Conservation (phyloP, 2,113 vertebrate genomes). For the Sylvietta virens region DNA sequence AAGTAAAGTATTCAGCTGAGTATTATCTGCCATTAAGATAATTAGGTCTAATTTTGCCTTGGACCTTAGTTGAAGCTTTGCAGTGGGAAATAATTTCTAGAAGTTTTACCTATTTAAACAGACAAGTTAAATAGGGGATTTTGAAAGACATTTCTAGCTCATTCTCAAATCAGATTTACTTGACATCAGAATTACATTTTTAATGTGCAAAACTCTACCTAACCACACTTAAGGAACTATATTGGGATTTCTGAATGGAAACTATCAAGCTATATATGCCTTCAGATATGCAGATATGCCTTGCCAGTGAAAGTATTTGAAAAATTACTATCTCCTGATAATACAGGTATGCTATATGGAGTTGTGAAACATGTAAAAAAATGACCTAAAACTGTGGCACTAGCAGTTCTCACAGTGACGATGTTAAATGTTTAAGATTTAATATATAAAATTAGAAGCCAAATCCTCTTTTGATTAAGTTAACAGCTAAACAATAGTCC, state of each 20-base stretch:
- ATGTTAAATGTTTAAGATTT: not conserved
- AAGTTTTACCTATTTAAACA: constrained; percentile 44
- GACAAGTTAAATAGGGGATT: constrained; percentile 19
- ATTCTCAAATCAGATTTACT: constrained; percentile 21
- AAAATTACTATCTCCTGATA: not conserved
- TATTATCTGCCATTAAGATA: constrained; percentile 53
- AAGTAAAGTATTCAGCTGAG: constrained; percentile 40
- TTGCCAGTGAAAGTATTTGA: not conserved
- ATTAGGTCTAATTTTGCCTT: constrained; percentile 53
- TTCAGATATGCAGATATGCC: not conserved
- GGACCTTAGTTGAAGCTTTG: constrained; percentile 41
- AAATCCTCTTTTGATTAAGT: not conserved
- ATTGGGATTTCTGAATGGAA: constrained; percentile 12
- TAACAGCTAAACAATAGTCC: not conserved
- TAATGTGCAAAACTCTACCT: not conserved
- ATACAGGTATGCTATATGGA: not conserved
- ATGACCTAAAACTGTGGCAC: not conserved
- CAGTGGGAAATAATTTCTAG: constrained; percentile 27
- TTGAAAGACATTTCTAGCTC: constrained; percentile 26
- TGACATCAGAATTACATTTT: constrained; percentile 21
- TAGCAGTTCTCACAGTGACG: not conserved
- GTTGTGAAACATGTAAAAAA: not conserved
- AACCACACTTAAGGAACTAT: not conserved
- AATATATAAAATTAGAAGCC: not conserved
- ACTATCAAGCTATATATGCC: not conserved